A percentile compares a stretch with the other conserved stretches of the same genome.
Conservation (phyloP, 2,888 invertebrate species). For the Stenodera caucasica region DNA sequence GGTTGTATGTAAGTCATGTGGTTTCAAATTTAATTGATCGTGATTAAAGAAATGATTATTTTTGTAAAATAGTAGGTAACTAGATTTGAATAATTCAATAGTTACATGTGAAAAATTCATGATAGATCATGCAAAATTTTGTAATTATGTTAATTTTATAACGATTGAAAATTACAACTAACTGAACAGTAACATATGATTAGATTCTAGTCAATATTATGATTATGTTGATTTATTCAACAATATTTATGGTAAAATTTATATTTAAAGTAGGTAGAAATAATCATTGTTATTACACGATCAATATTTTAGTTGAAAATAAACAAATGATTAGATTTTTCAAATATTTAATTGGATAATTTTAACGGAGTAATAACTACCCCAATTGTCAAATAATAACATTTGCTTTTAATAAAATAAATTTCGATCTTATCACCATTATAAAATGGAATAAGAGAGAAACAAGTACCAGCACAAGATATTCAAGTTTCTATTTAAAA, state of each 20-base stretch:
- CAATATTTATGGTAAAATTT: not conserved
- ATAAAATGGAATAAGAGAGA: not conserved
- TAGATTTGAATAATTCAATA: not conserved
- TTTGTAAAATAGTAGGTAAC: no score
- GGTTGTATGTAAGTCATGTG: no score
- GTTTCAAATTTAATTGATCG: no score
- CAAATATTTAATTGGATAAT: not conserved
- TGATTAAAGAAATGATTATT: no score
- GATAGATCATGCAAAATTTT: conserved; percentile 2
- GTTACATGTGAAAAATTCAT: not conserved
- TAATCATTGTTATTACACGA: not conserved
- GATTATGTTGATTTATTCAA: conserved; percentile 2
- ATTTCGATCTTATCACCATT: not conserved
- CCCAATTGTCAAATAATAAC: no score
- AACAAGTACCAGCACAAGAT: conserved; percentile 14
- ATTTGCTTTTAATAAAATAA: not conserved
- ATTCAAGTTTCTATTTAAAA: conserved; percentile 16
- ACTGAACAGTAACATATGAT: conserved; percentile 2
- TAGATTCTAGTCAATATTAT: not conserved
- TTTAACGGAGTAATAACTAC: not conserved
- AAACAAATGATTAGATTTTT: not conserved
- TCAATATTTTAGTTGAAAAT: not conserved
- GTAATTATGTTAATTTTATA: conserved; percentile 5
- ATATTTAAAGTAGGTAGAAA: not conserved
- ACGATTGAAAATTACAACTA: not conserved